Percentiles rank a stretch among this genome's conserved stretches.
Evolutionary conservation across 2,888 invertebrate genomes (phyloP).

Genomic region (Euzophera pinguis): DNA sequence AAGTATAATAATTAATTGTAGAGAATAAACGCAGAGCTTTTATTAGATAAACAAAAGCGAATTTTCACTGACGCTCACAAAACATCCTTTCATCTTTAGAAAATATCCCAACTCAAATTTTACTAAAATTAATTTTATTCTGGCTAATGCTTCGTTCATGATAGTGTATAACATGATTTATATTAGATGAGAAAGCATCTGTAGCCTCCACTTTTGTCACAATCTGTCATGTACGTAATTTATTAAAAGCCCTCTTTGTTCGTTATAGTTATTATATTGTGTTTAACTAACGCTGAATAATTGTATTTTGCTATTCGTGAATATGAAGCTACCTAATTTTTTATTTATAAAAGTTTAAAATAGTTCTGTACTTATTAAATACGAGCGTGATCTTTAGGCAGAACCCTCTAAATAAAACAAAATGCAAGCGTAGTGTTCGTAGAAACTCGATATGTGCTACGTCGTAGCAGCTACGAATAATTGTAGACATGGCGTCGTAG

Average conservation of each 20-base stretch:
- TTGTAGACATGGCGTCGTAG: too few relatives aligned
- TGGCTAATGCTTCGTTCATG: neutral
- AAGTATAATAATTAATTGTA: too few relatives aligned
- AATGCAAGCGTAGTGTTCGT: too few relatives aligned
- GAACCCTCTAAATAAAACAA: too few relatives aligned
- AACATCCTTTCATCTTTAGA: neutral
- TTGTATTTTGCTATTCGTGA: neutral
- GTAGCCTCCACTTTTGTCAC: conserved; percentile 5
- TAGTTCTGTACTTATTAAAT: too few relatives aligned
- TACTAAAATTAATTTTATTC: conserved; percentile 1
- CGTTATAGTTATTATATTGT: neutral
- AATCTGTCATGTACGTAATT: conserved; percentile 10
- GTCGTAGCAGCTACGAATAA: too few relatives aligned
- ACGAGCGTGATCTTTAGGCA: too few relatives aligned
- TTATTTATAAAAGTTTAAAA: too few relatives aligned
- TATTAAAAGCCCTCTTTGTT: conserved; percentile 9
- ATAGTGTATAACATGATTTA: conserved; percentile 8
- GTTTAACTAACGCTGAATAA: neutral
- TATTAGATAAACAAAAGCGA: neutral
- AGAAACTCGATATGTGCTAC: too few relatives aligned
- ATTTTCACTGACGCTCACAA: neutral
- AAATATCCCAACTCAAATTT: neutral
- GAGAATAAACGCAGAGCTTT: neutral
- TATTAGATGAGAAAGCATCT: conserved; percentile 4
- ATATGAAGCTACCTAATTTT: neutral